Percentiles rank a stretch among this genome's conserved stretches.
Conservation (phyloP, 2,113 vertebrate species). For the Brachionichthys hirsutus region DNA sequence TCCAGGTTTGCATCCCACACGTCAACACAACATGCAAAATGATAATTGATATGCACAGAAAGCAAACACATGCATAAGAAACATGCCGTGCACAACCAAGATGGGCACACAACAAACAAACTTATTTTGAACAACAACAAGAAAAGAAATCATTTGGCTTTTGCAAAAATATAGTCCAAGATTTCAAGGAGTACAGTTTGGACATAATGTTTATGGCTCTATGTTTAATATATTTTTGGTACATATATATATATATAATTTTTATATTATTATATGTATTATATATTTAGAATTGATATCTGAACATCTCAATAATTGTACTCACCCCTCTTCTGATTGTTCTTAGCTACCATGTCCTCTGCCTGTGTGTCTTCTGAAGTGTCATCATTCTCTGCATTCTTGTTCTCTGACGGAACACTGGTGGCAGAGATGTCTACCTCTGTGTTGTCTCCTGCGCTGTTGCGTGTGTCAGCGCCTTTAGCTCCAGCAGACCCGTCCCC, state of each 20-base stretch:
- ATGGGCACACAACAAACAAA: too few species aligned
- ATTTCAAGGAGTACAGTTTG: too few species aligned
- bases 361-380: slow-evolving; percentile 15
- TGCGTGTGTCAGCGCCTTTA: slow-evolving; percentile 31
- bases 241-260: too few species aligned
- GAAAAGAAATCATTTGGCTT: too few species aligned
- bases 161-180: too few species aligned
- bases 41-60: slow-evolving; percentile 26
- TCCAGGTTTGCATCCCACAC: slow-evolving; percentile 17
- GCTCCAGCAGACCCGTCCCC: background rate
- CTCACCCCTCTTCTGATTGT: slow-evolving; percentile 79
- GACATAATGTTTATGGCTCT: too few species aligned
- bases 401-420: slow-evolving; percentile 27
- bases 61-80: slow-evolving; percentile 1
- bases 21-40: slow-evolving; percentile 49
- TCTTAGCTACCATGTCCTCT: slow-evolving; percentile 24
- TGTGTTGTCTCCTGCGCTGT: slow-evolving; percentile 32
- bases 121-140: too few species aligned
- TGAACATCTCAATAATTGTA: too few species aligned
- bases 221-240: too few species aligned
- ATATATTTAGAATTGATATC: too few species aligned
- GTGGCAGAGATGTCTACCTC: slow-evolving; percentile 56
- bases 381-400: slow-evolving; percentile 30
- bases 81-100: background rate
- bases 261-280: too few species aligned